These are phyloP conservation scores for Hypsopygia costalis DNA, from an alignment of 2,888 invertebrate species.

Conservation along the genomic window DNA sequence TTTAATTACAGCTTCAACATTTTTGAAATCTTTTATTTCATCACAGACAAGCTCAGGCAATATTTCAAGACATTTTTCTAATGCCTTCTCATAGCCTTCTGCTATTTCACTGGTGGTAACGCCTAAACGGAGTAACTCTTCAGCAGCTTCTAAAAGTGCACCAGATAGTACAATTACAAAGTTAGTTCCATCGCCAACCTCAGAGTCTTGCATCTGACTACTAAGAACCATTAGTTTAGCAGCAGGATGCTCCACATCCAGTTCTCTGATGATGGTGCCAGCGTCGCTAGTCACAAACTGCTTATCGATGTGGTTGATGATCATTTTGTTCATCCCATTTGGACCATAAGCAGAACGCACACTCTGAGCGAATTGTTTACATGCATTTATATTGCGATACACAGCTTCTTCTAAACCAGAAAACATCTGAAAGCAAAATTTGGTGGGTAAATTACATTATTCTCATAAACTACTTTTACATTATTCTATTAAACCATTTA, in stretches of 20 bases:
- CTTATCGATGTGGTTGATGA: slow-evolving; percentile 99
- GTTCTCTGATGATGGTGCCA: slow-evolving; percentile 96
- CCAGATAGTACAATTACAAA: slow-evolving; percentile 98
- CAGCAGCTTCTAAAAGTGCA: slow-evolving; percentile 94
- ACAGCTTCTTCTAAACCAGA: slow-evolving; percentile 99
- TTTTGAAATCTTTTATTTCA: slow-evolving; percentile 85
- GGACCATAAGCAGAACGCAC: slow-evolving; percentile 98
- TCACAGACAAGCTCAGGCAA: slow-evolving; percentile 90
- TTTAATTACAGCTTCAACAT: slow-evolving; percentile 85
- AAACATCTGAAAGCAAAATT: slow-evolving; percentile 76
- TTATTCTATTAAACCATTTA: too few species aligned
- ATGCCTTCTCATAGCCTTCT: slow-evolving; percentile 95
- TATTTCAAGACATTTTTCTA: slow-evolving; percentile 93
- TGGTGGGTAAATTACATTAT: too few species aligned
- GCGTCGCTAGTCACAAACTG: slow-evolving; percentile 99
- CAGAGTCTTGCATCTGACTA: slow-evolving; percentile 98
- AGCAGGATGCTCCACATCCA: slow-evolving; percentile 99
- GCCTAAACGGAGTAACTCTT: slow-evolving; percentile 95
- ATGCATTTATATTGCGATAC: slow-evolving; percentile 96
- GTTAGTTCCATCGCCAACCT: slow-evolving; percentile 99
- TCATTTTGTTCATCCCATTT: slow-evolving; percentile 99
- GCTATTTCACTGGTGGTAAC: slow-evolving; percentile 98
- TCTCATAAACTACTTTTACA: too few species aligned
- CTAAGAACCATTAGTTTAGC: slow-evolving; percentile 97
- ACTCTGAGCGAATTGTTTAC: slow-evolving; percentile 96